These are phyloP conservation scores for Sarcophaga variegata DNA, from an alignment of 2,888 invertebrate species.

Conservation along the genomic window DNA sequence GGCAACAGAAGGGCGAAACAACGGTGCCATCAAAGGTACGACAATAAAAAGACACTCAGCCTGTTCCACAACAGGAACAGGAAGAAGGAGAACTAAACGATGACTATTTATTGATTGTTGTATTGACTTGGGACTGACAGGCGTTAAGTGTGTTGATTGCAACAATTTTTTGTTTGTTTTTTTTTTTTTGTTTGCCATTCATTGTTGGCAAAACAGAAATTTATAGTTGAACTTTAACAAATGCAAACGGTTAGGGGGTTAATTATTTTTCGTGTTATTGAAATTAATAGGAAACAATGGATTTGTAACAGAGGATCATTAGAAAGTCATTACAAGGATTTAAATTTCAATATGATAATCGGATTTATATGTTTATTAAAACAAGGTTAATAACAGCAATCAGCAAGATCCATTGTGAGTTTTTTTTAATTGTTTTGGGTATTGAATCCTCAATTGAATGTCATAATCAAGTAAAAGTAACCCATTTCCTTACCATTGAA, in stretches of 20 bases:
- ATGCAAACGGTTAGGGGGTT: neutral
- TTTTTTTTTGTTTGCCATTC: neutral
- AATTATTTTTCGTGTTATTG: neutral
- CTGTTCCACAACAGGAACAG: slow-evolving; percentile 50
- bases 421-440: too few relatives aligned
- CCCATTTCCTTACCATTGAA: too few relatives aligned
- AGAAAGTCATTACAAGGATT: too few relatives aligned
- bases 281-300: too few relatives aligned
- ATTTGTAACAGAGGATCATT: too few relatives aligned
- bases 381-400: too few relatives aligned
- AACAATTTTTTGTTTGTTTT: slow-evolving; percentile 26
- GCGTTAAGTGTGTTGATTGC: slow-evolving; percentile 52
- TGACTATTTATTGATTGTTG: slow-evolving; percentile 22
- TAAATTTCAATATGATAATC: too few relatives aligned
- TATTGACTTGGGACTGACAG: slow-evolving; percentile 50
- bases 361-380: too few relatives aligned
- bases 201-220: slow-evolving; percentile 38
- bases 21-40: neutral
- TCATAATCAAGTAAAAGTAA: too few relatives aligned
- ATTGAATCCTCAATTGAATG: too few relatives aligned
- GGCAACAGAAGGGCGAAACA: slow-evolving; percentile 26
- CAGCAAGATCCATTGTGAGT: too few relatives aligned
- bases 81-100: slow-evolving; percentile 24
- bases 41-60: slow-evolving; percentile 29
- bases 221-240: neutral